These are phyloP conservation scores for Pelobates cultripes DNA, from an alignment of 2,797 vertebrate species.

Conservation along the genomic window DNA sequence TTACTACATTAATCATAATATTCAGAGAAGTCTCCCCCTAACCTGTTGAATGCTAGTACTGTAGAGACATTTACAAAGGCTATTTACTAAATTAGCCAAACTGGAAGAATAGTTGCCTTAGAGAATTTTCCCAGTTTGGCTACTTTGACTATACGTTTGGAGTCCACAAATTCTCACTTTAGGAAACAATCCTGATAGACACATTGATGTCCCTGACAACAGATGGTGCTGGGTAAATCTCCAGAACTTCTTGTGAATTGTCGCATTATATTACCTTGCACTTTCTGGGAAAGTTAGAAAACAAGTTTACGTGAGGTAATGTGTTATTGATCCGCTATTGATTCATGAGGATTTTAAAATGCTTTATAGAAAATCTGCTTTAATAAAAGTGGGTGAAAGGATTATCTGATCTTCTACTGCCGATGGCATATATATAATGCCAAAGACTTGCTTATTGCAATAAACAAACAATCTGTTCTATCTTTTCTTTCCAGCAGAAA, in stretches of 20 bases:
- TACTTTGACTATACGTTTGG: no score
- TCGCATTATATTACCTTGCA: neutral
- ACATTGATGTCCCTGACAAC: no score
- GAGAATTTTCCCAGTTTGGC: no score
- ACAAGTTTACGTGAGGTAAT: neutral
- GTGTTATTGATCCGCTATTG: neutral
- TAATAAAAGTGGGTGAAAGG: slow-evolving; percentile 1
- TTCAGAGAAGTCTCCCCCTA: no score
- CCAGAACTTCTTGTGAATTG: neutral
- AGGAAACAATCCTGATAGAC: no score
- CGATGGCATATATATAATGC: neutral
- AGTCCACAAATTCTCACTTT: no score
- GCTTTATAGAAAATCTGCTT: neutral
- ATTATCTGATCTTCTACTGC: neutral
- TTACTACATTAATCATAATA: no score
- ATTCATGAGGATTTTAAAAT: slow-evolving; percentile 9
- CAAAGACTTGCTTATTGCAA: neutral
- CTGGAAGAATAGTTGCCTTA: no score
- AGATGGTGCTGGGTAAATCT: no score
- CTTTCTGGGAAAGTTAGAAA: neutral
- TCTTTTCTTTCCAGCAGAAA: neutral
- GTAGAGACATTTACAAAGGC: no score
- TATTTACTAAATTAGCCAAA: no score
- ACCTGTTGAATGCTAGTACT: no score
- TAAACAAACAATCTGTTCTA: neutral